phyloP scores from a whole-genome alignment of 2,888 invertebrate species.

The Xestia ashworthii region DNA sequence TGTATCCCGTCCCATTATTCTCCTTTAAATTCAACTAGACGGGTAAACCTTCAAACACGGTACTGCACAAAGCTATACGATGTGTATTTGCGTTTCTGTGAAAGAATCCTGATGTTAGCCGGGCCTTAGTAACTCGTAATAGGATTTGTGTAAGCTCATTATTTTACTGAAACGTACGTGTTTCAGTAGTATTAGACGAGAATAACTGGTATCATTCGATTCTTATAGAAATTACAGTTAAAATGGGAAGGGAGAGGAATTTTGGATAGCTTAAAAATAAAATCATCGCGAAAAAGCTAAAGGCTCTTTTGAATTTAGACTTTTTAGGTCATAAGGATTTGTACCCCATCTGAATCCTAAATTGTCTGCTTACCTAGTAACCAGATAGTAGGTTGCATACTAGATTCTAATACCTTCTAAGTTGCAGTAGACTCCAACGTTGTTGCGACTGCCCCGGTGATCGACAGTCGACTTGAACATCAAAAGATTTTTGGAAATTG shows the following conservation, averaged over 20 bases:
- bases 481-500: not conserved
- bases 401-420: not conserved
- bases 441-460: not conserved
- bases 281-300: not conserved
- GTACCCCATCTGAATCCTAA: too few species aligned
- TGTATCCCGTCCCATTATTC: not conserved
- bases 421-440: not conserved
- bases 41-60: conserved; percentile 11
- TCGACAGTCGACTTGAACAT: too few species aligned
- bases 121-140: conserved; percentile 63
- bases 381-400: not conserved
- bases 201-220: conserved; percentile 22
- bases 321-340: not conserved
- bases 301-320: not conserved
- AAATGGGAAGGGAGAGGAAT: not conserved
- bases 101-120: conserved; percentile 69
- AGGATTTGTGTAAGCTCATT: conserved; percentile 75
- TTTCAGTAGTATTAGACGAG: conserved; percentile 16
- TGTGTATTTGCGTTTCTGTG: conserved; percentile 51
- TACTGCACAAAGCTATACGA: conserved; percentile 38
- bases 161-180: conserved; percentile 40
- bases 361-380: not conserved
- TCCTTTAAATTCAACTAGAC: not conserved
- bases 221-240: not conserved
- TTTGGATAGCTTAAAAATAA: not conserved